Conservation (phyloP, 1,140 invertebrate species). For the Chymomyza costata region DNA sequence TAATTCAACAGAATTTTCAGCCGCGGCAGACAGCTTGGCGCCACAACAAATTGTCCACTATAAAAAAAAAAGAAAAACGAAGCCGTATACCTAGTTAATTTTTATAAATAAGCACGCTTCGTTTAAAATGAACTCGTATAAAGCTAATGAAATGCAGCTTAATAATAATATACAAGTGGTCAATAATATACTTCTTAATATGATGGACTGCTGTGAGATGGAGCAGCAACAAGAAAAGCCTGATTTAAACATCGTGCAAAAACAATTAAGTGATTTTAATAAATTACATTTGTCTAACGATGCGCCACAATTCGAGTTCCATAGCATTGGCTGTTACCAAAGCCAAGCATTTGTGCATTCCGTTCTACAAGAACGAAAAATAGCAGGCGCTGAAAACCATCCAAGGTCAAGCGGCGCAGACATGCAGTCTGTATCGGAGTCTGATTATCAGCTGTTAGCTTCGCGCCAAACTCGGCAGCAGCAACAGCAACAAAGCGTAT, state of each 20-base stretch:
- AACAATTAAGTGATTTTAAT: slow-evolving; percentile 25
- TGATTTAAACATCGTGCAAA: background rate
- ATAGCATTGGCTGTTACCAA: slow-evolving; percentile 32
- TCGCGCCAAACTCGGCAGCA: slow-evolving; percentile 7
- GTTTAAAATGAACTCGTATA: no score
- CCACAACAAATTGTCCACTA: no score
- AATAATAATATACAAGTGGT: no score
- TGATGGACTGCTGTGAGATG: no score
- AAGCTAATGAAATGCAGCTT: no score
- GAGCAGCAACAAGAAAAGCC: no score
- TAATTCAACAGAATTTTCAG: no score
- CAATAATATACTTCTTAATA: no score
- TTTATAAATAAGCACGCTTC: no score
- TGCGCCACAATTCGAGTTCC: slow-evolving; percentile 33
- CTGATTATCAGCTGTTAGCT: slow-evolving; percentile 2
- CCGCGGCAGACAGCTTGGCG: no score
- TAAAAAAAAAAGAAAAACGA: no score
- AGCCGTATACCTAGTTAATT: no score
- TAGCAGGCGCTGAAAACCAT: slow-evolving; percentile 18
- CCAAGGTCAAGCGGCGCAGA: background rate
- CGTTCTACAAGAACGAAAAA: background rate
- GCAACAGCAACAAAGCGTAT: slow-evolving; percentile 32
- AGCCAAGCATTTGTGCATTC: background rate
- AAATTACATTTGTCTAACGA: slow-evolving; percentile 14
- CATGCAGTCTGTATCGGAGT: background rate